Evolutionary conservation across 2,888 invertebrate genomes (phyloP), one percentile per base, ranked within the genome.

Genomic region (Cinara cedri): DNA sequence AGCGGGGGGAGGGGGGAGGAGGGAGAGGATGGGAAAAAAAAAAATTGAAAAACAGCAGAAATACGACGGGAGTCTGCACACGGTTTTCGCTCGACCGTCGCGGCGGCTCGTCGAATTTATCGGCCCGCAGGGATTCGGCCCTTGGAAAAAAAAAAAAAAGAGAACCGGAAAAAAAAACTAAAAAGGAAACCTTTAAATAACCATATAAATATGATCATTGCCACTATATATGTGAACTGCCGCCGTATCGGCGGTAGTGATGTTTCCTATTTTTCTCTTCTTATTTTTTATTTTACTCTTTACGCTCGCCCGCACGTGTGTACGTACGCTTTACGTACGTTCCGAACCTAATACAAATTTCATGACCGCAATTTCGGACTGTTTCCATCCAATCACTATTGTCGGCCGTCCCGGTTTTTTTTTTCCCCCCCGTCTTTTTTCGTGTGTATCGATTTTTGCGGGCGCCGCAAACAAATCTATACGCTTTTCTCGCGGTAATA

Each of bases 141-240:
- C 78, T 78, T 42, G 70, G 14, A 13, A 49, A 57, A 46, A 65
- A 19, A 65, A 34, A 34, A 34, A 34, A 34, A 34, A n/a, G n/a
- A n/a, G n/a, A n/a, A n/a, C n/a, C n/a, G n/a, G n/a, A n/a, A 34
- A 34, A 34, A 34, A 34, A 34, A 34, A 34, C 3, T 4, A 34
- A 34, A 34, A 34, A 57, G 57, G 54, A 76, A 76, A 78, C 78
- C 78, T 78, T 78, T 78, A 78, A 78, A 78, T 60, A 78, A 78
- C 78, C 78, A 60, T 78, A 78, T 78, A 78, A 78, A 78, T 78
- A 78, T 78, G 78, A 78, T 78, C 78, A 78, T 78, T 78, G 78
- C 78, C 60, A 55, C 66, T 19, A 26, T 26, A n/a, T n/a, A 34
- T 34, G 34, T 34, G 66, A 55, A 57, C 76, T 19, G 54, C n/a